Base-by-base conservation (phyloP, 2,113 vertebrate genomes). In the Carollia perspicillata region DNA sequence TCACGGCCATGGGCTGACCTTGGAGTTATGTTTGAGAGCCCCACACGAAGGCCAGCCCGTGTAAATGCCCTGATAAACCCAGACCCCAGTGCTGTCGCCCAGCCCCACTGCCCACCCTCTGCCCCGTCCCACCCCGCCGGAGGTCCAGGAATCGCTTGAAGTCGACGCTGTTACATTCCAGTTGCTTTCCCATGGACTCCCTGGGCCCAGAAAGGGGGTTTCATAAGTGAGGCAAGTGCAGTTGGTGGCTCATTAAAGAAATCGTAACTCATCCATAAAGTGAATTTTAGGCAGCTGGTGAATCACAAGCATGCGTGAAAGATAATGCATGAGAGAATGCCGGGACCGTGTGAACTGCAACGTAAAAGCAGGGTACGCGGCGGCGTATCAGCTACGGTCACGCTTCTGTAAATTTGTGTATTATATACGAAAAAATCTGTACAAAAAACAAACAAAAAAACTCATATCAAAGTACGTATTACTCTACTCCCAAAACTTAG, bases 81-180 rank as follows among this genome's bases (percentile, higher is more conserved):
- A 1, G 69, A 14, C 49, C 10, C 14, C 1, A 9, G 11, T 26
- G 13, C 77, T 74, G 79, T 74, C 30, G 8, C 47, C 77, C 3
- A 16, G 2, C 7, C 89, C 14, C 7, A 23, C 22, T 26, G 28
- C 60, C 60, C 28, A 11, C 60, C 60, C 55, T 12, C 28, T 4
- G 8, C 8, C 55, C n/a, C n/a, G n/a, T n/a, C n/a, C n/a, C n/a
- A n/a, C n/a, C 55, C 55, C 22, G 2, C 22, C 0, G 0, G 60
- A 47, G 17, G n/a, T 16, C 63, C 26, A 30, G 28, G 18, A 4
- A 14, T 18, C 5, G 28, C 49, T 49, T 37, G 55, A 78, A 23
- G 71, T 7, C 1, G 11, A 20, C 1, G 35, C 30, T 22, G 71
- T 68, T n/a, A 18, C 17, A 1, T 20, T 5, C 35, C 16, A 44